phyloP scores from a whole-genome alignment of 2,888 invertebrate species.

The Yponomeuta malinellus region DNA sequence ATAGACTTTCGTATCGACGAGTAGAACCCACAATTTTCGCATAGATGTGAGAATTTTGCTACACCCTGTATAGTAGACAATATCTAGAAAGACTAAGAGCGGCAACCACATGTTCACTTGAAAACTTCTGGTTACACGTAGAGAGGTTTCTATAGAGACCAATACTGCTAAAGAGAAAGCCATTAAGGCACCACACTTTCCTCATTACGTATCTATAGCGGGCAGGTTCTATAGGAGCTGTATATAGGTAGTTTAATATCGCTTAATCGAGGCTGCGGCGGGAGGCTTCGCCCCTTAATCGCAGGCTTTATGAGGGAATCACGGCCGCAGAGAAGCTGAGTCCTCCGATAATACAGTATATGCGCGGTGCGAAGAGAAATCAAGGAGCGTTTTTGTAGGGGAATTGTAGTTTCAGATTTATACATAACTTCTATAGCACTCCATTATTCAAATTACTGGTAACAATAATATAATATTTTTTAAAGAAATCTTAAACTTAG shows the following conservation, averaged over 20 bases:
- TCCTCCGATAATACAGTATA: constrained; percentile 21
- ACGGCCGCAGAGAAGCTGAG: constrained; percentile 49
- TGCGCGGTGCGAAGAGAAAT: background rate
- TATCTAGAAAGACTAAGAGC: no score
- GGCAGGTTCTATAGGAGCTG: background rate
- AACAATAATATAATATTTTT: no score
- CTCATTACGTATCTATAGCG: background rate
- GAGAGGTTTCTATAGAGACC: background rate
- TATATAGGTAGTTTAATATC: constrained; percentile 42
- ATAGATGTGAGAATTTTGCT: no score
- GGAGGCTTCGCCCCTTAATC: constrained; percentile 58
- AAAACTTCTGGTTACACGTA: no score
- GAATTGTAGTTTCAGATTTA: background rate
- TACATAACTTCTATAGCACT: background rate
- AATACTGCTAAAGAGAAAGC: background rate
- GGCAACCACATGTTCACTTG: no score
- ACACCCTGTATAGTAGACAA: no score
- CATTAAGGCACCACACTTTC: background rate
- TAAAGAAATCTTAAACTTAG: no score
- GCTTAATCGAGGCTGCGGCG: constrained; percentile 59
- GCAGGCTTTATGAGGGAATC: constrained; percentile 64
- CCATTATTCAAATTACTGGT: no score
- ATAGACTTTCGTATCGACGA: no score
- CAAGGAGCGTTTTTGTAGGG: background rate
- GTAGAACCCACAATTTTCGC: no score